These are phyloP conservation scores for Protula sp. DNA, from an alignment of 2,888 invertebrate genomes.

Conservation along the genomic window DNA sequence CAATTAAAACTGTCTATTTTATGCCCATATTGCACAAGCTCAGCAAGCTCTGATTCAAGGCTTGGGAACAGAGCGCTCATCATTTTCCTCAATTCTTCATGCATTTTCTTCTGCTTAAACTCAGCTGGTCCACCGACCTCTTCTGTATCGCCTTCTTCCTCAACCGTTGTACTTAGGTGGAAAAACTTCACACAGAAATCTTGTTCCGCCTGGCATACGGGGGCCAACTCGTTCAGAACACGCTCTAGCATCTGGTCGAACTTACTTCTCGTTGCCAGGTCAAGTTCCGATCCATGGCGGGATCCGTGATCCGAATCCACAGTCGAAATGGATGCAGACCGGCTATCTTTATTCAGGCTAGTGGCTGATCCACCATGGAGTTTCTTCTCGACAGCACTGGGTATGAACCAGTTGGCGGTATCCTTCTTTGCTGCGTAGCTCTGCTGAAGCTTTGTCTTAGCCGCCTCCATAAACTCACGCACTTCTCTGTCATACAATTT, in stretches of 20 bases:
- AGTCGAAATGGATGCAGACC: constrained; percentile 36
- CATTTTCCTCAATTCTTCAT: constrained; percentile 56
- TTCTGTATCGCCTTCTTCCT: neutral
- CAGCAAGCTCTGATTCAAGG: constrained; percentile 78
- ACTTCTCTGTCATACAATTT: constrained; percentile 85
- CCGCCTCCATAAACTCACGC: constrained; percentile 71
- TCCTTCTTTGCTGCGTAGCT: constrained; percentile 13
- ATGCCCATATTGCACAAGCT: constrained; percentile 80
- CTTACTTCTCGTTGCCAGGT: constrained; percentile 57
- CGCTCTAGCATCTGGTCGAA: constrained; percentile 66
- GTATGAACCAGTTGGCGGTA: neutral
- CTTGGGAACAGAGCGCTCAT: constrained; percentile 85
- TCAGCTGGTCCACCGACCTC: neutral
- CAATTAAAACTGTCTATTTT: constrained; percentile 86
- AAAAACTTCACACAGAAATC: constrained; percentile 91
- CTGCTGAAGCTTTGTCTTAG: constrained; percentile 59
- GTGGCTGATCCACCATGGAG: constrained; percentile 18
- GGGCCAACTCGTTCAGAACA: constrained; percentile 82
- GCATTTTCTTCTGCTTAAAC: constrained; percentile 8
- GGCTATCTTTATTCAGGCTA: constrained; percentile 21
- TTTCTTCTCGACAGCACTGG: constrained; percentile 2
- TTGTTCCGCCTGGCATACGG: constrained; percentile 88
- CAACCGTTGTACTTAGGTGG: constrained; percentile 59
- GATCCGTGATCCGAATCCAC: constrained; percentile 37
- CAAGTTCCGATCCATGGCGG: constrained; percentile 59